These are phyloP conservation scores for Theodoxus fluviatilis DNA, from an alignment of 2,888 invertebrate species.

Conservation along the genomic window DNA sequence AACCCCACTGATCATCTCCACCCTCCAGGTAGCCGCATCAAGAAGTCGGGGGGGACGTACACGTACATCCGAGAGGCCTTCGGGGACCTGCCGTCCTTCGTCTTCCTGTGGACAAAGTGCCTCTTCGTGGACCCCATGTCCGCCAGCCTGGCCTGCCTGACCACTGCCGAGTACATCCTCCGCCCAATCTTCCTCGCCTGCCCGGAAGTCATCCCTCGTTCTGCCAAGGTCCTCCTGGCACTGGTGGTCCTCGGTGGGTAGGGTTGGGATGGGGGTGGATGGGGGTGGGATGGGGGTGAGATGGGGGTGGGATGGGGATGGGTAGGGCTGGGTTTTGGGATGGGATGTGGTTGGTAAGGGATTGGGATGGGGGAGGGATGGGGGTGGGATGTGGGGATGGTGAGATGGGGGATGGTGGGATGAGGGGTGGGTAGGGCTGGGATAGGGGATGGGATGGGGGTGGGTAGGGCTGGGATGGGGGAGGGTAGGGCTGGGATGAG, in stretches of 20 bases:
- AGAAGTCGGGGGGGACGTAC: conserved; percentile 33
- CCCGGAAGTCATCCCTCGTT: conserved; percentile 15
- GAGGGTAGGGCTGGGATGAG: too few relatives aligned
- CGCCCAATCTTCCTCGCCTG: conserved; percentile 31
- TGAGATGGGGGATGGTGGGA: too few relatives aligned
- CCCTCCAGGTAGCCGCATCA: conserved; percentile 30
- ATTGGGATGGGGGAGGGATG: too few relatives aligned
- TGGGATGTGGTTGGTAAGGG: not conserved
- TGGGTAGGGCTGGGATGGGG: too few relatives aligned
- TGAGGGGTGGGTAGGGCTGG: too few relatives aligned
- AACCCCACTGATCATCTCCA: not conserved
- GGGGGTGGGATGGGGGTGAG: too few relatives aligned
- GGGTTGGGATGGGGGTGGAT: too few relatives aligned
- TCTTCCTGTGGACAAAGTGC: conserved; percentile 32
- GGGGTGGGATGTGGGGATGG: too few relatives aligned
- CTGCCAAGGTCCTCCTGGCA: conserved; percentile 26
- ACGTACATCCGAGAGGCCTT: conserved; percentile 31
- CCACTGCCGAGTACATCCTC: conserved; percentile 32
- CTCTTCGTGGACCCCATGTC: conserved; percentile 30
- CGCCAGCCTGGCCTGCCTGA: conserved; percentile 25
- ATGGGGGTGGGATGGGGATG: too few relatives aligned
- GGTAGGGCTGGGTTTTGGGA: too few relatives aligned
- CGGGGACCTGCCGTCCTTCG: conserved; percentile 30
- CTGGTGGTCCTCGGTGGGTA: conserved; percentile 24
- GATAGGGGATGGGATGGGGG: too few relatives aligned